phyloP scores from a whole-genome alignment of 2,888 invertebrate genomes.

The Morpho achilles region DNA sequence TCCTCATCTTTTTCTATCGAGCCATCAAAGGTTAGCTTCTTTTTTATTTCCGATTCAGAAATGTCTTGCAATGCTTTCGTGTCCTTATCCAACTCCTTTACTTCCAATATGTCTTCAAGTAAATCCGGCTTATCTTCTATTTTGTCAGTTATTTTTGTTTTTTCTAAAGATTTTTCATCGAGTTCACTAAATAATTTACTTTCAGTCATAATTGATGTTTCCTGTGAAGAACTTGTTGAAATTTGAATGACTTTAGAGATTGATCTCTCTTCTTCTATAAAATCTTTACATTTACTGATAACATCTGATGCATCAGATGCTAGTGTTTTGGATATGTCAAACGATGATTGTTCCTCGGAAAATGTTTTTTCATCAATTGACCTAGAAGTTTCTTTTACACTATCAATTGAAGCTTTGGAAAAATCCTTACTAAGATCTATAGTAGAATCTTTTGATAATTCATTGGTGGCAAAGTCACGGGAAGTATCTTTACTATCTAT shows the following conservation, averaged over 20 bases:
- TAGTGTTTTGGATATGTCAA: constrained; percentile 70
- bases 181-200: constrained; percentile 63
- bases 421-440: constrained; percentile 67
- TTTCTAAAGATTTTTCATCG: constrained; percentile 55
- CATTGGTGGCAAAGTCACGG: constrained; percentile 72
- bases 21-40: constrained; percentile 21
- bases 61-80: constrained; percentile 48
- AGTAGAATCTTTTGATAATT: constrained; percentile 72
- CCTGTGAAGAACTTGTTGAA: constrained; percentile 64
- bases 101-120: constrained; percentile 38
- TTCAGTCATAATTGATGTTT: constrained; percentile 63
- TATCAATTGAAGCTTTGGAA: constrained; percentile 70
- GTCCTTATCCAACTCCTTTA: constrained; percentile 47
- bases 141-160: constrained; percentile 44
- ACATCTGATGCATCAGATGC: constrained; percentile 71
- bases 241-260: constrained; percentile 50
- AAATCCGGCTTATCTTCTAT: constrained; percentile 48
- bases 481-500: constrained; percentile 74
- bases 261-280: constrained; percentile 62
- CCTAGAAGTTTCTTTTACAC: constrained; percentile 67
- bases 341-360: constrained; percentile 72
- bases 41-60: constrained; percentile 34
- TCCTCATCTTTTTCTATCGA: constrained; percentile 36
- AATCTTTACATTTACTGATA: constrained; percentile 61
- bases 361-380: constrained; percentile 72